phyloP scores from a whole-genome alignment of 2,888 invertebrate genomes.

The Nomada hirtipes region DNA sequence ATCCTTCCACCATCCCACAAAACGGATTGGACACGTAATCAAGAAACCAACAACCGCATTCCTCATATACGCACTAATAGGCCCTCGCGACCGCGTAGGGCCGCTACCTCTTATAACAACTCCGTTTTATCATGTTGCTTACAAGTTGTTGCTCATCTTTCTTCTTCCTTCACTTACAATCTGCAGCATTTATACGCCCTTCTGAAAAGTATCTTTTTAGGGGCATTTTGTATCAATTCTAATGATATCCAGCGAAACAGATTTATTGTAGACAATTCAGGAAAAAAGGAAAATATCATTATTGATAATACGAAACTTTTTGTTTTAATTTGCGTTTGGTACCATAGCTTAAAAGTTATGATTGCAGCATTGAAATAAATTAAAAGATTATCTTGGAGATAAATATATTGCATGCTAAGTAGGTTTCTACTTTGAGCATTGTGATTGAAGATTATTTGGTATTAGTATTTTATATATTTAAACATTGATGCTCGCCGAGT shows the following conservation, averaged over 20 bases:
- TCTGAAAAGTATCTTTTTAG: not conserved
- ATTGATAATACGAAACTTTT: not conserved
- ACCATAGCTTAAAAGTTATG: not conserved
- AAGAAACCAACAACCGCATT: slow-evolving; percentile 80
- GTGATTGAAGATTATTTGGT: not conserved
- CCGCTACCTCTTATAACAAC: slow-evolving; percentile 7
- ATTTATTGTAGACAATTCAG: not conserved
- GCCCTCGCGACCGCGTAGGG: slow-evolving; percentile 27
- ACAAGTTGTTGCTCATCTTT: slow-evolving; percentile 12
- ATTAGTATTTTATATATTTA: not conserved
- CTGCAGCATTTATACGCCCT: no score
- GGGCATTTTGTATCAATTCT: not conserved
- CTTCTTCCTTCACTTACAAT: not conserved
- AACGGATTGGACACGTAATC: slow-evolving; percentile 76
- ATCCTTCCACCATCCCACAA: slow-evolving; percentile 24
- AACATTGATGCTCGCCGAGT: slow-evolving; percentile 17
- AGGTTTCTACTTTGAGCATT: not conserved
- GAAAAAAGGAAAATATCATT: not conserved
- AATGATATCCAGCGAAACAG: not conserved
- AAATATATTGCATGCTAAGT: not conserved
- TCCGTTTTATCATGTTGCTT: slow-evolving; percentile 3
- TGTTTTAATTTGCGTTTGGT: not conserved
- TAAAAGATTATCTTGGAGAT: not conserved
- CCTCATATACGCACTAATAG: slow-evolving; percentile 75
- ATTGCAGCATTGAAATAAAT: not conserved